phyloP scores from a whole-genome alignment of 1,140 invertebrate species.

The Cydia pomonella region DNA sequence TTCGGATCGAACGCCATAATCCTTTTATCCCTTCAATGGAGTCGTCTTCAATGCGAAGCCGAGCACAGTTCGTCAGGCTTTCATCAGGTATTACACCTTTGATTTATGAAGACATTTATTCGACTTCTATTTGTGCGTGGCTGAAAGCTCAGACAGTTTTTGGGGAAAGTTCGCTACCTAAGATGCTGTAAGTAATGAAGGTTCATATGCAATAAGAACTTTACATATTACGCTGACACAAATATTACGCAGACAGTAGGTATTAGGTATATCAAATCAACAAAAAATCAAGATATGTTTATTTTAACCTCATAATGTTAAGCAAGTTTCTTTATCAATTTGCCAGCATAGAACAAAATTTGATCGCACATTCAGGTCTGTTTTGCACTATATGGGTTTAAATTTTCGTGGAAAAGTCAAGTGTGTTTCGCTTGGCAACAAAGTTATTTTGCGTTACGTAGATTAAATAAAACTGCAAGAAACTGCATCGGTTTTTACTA shows the following conservation, averaged over 20 bases:
- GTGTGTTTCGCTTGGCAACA: too few species aligned
- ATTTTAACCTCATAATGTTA: too few species aligned
- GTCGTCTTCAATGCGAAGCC: constrained; percentile 31
- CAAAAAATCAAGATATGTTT: too few species aligned
- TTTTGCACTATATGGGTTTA: too few species aligned
- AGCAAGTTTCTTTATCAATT: too few species aligned
- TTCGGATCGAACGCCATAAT: constrained; percentile 27
- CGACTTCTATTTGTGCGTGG: constrained; percentile 22
- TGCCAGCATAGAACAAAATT: too few species aligned
- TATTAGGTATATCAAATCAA: background rate
- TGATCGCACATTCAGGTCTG: too few species aligned
- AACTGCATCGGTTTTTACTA: too few species aligned
- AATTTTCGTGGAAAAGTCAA: too few species aligned
- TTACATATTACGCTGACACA: background rate
- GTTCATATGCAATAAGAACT: background rate
- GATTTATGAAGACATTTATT: constrained; percentile 33
- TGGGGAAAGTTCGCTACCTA: background rate
- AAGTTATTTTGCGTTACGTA: too few species aligned
- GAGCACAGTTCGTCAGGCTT: constrained; percentile 31
- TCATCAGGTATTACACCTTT: constrained; percentile 33
- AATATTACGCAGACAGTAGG: background rate
- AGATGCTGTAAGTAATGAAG: background rate
- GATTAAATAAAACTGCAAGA: too few species aligned
- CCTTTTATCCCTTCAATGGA: constrained; percentile 32
- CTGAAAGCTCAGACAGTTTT: constrained; percentile 22